phyloP scores from a whole-genome alignment of 2,113 vertebrate species.

The Syngnathus floridae region DNA sequence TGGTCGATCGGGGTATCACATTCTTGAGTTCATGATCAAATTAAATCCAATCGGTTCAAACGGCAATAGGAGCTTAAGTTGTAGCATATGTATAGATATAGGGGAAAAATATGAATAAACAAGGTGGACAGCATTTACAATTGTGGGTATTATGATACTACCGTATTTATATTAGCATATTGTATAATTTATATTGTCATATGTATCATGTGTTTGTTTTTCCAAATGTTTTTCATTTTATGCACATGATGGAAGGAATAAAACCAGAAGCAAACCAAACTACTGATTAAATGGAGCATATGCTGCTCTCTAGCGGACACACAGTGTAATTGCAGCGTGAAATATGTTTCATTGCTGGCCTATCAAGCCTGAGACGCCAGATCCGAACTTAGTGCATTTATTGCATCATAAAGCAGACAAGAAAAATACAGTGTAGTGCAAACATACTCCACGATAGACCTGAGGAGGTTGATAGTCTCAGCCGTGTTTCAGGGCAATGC shows the following conservation, averaged over 20 bases:
- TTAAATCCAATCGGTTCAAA: no score
- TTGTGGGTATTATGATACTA: no score
- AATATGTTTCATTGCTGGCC: neutral
- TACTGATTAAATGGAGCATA: neutral
- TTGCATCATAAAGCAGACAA: slow-evolving; percentile 70
- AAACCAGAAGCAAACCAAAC: neutral
- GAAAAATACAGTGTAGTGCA: slow-evolving; percentile 71
- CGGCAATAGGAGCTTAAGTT: no score
- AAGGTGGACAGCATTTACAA: no score
- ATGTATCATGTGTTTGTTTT: no score
- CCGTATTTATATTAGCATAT: no score
- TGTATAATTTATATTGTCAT: no score
- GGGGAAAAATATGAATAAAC: no score
- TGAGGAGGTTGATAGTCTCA: slow-evolving; percentile 65
- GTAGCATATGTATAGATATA: no score
- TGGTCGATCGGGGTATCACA: no score
- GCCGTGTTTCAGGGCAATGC: slow-evolving; percentile 52
- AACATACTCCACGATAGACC: slow-evolving; percentile 57
- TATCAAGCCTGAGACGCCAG: slow-evolving; percentile 2
- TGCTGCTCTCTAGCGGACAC: neutral
- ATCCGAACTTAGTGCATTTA: slow-evolving; percentile 65
- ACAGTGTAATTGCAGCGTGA: neutral
- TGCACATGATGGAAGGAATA: neutral
- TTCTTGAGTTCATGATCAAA: no score
- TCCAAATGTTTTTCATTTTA: no score